phyloP scores from a whole-genome alignment of 2,113 vertebrate genomes.

The Tragelaphus scriptus region DNA sequence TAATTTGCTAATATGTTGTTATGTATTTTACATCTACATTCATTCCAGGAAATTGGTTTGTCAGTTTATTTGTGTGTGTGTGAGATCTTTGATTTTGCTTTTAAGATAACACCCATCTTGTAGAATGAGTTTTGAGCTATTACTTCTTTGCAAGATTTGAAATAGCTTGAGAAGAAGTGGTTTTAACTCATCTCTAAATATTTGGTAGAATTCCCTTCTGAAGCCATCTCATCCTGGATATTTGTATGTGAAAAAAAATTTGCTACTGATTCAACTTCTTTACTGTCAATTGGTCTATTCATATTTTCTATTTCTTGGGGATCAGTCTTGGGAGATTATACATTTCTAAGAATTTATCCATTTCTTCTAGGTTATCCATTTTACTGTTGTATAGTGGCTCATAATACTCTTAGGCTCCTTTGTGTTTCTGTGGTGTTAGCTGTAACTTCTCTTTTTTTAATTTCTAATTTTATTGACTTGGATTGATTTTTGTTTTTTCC shows the following conservation, averaged over 20 bases:
- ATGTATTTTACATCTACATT: not conserved
- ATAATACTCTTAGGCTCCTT: not conserved
- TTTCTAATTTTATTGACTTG: not conserved
- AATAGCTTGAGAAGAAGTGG: not conserved
- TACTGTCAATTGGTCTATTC: not conserved
- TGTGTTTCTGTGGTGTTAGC: not conserved
- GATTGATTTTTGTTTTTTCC: not conserved
- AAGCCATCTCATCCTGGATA: not conserved
- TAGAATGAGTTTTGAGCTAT: not conserved
- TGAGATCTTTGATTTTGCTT: not conserved
- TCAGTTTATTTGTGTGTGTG: not conserved
- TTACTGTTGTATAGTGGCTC: not conserved
- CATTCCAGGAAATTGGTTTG: not conserved
- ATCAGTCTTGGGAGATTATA: not conserved
- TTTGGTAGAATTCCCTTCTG: too few species aligned
- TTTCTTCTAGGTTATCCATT: not conserved
- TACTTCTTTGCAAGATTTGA: not conserved
- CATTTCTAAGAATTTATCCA: not conserved
- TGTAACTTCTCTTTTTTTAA: not conserved
- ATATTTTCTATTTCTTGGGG: not conserved
- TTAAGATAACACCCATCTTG: not conserved
- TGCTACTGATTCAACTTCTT: not conserved
- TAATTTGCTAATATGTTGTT: not conserved
- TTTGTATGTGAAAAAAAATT: not conserved
- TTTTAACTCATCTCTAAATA: too few species aligned